These are phyloP conservation scores for Luperina testacea DNA, from an alignment of 2,888 invertebrate species.

Conservation along the genomic window DNA sequence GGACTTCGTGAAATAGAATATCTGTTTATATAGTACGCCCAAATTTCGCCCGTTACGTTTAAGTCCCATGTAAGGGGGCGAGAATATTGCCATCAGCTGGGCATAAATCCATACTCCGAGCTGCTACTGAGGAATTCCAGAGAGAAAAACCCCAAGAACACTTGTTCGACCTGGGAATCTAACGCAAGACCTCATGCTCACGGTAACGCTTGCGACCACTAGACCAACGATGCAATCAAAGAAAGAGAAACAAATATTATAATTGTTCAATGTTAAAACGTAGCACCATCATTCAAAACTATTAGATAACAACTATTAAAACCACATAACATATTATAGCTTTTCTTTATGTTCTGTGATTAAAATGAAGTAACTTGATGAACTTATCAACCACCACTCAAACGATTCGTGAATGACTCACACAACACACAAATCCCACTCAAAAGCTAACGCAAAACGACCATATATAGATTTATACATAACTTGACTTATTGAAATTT, in stretches of 20 bases:
- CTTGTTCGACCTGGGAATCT: neutral
- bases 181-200: neutral
- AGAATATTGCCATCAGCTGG: neutral
- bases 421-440: constrained; percentile 15
- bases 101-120: neutral
- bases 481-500: constrained; percentile 26
- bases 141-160: neutral
- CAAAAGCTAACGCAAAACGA: constrained; percentile 15
- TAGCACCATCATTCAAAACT: constrained; percentile 9
- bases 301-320: constrained; percentile 25
- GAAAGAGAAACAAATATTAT: neutral
- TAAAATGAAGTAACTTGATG: neutral
- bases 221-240: neutral
- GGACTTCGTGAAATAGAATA: too few species aligned
- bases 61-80: neutral
- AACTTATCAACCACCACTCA: constrained; percentile 1
- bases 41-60: neutral
- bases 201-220: neutral
- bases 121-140: neutral
- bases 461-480: constrained; percentile 24
- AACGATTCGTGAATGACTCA: constrained; percentile 43
- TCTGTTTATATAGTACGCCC: neutral
- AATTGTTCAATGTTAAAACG: neutral
- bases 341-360: neutral
- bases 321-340: neutral